phyloP scores from a whole-genome alignment of 1,140 invertebrate species.

The Drosophila kohkoa region DNA sequence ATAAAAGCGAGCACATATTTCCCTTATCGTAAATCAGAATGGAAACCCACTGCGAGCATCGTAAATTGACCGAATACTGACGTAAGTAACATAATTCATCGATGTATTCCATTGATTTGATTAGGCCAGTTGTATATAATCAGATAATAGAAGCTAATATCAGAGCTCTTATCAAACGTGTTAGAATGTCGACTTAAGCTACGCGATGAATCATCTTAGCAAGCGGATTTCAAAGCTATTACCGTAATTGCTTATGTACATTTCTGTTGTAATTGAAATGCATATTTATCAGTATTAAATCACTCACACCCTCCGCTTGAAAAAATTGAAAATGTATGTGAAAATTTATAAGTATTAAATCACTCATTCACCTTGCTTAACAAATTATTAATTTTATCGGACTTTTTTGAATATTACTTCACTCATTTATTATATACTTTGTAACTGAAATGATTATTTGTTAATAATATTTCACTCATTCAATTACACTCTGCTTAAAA shows the following conservation, averaged over 20 bases:
- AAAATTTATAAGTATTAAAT: no score
- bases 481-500: no score
- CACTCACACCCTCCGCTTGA: no score
- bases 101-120: neutral
- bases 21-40: constrained; percentile 44
- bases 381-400: no score
- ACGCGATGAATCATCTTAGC: constrained; percentile 1
- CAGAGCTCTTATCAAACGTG: neutral
- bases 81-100: neutral
- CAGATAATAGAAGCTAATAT: constrained; percentile 21
- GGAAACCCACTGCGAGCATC: neutral
- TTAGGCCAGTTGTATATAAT: constrained; percentile 5
- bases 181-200: neutral
- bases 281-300: neutral
- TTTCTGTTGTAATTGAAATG: neutral
- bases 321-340: no score
- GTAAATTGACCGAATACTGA: constrained; percentile 18
- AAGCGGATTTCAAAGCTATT: neutral
- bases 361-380: no score
- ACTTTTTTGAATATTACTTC: no score
- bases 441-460: no score
- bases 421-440: no score
- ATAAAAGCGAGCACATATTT: constrained; percentile 11
- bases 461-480: no score
- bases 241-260: neutral